Percentiles rank a stretch among this genome's conserved stretches.
Conservation (phyloP, 1,140 invertebrate genomes). For the Tenebrio molitor region DNA sequence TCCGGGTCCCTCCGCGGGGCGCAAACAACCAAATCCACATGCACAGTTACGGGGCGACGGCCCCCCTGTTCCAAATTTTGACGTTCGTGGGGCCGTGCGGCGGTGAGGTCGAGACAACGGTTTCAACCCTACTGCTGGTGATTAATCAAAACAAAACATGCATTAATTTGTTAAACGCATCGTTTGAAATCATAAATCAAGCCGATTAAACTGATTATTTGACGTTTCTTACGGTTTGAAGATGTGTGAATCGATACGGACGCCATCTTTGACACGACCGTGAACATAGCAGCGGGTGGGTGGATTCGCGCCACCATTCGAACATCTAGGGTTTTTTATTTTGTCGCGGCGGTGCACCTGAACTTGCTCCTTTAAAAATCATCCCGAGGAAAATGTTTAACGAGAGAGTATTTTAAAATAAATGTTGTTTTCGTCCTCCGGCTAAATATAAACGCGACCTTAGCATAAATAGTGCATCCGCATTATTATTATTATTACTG, state of each 20-base stretch:
- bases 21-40: not conserved
- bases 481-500: conserved; percentile 8
- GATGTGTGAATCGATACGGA: conserved; percentile 59
- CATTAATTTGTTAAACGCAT: conserved; percentile 51
- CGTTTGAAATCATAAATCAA: conserved; percentile 49
- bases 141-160: conserved; percentile 49
- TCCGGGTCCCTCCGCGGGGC: too few relatives aligned
- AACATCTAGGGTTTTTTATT: not conserved
- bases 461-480: conserved; percentile 4
- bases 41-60: not conserved
- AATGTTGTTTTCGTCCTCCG: conserved; percentile 4
- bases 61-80: not conserved
- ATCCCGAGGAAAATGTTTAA: conserved; percentile 6
- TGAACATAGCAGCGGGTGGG: conserved; percentile 51
- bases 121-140: conserved; percentile 20
- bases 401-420: conserved; percentile 1
- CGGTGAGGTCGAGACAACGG: not conserved
- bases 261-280: conserved; percentile 59
- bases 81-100: conserved; percentile 7
- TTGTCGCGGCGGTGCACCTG: too few relatives aligned
- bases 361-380: too few relatives aligned
- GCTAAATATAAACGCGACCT: conserved; percentile 1
- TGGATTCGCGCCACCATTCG: not conserved
- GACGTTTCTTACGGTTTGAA: conserved; percentile 61
- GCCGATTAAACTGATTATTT: conserved; percentile 57